Evolutionary conservation across 1,140 invertebrate species (phyloP).

Genomic region (Pogonognathellus flavescens): DNA sequence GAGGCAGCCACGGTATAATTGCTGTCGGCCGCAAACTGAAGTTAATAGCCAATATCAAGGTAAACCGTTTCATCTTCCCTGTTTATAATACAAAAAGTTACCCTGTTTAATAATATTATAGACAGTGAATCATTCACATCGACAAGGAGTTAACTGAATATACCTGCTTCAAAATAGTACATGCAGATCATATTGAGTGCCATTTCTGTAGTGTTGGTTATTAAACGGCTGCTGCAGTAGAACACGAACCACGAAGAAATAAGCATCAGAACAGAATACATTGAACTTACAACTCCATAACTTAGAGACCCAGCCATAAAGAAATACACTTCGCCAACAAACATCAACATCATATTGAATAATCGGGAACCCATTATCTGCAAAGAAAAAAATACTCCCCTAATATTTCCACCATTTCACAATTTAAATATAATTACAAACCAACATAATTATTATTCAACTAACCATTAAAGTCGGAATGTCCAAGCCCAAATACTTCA

Average conservation of each 20-base stretch:
- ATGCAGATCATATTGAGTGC: conserved; percentile 83
- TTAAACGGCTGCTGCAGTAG: conserved; percentile 86
- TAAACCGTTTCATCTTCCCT: conserved; percentile 59
- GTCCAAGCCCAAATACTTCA: conserved; percentile 69
- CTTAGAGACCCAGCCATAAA: conserved; percentile 73
- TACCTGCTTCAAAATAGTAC: conserved; percentile 79
- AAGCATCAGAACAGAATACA: conserved; percentile 77
- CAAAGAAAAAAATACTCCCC: too few species aligned
- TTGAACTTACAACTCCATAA: conserved; percentile 74
- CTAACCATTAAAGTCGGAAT: conserved; percentile 69
- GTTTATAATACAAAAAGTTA: neutral
- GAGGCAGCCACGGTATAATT: neutral
- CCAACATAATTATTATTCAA: too few species aligned
- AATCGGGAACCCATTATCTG: conserved; percentile 81
- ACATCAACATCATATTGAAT: conserved; percentile 82
- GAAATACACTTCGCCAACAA: conserved; percentile 82
- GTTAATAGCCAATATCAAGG: neutral
- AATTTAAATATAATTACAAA: too few species aligned
- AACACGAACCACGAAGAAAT: conserved; percentile 88
- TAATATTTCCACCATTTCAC: too few species aligned
- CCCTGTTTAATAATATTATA: too few species aligned
- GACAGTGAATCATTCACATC: too few species aligned
- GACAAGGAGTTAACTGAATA: too few species aligned
- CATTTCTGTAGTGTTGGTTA: conserved; percentile 88
- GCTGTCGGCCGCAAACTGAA: conserved; percentile 81